Conservation (phyloP, 2,113 vertebrate species). For the Neotoma lepida region DNA sequence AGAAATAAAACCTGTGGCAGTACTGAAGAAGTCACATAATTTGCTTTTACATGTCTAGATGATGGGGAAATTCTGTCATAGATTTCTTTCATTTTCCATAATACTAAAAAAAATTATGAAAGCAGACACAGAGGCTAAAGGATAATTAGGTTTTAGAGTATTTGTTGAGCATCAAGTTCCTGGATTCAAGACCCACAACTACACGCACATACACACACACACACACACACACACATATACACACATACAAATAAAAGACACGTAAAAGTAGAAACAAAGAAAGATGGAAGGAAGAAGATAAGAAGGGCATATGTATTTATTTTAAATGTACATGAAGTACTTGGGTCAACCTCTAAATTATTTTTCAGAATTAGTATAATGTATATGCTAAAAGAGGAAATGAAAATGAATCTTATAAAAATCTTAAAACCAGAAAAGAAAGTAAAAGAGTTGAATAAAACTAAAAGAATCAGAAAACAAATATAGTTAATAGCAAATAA, state of each 20-base stretch:
- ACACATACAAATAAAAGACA: not conserved
- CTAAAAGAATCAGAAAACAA: not conserved
- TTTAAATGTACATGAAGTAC: not conserved
- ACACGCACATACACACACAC: not conserved
- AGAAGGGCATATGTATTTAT: not conserved
- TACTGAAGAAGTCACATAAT: not conserved
- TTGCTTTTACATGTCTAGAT: not conserved
- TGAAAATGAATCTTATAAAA: not conserved
- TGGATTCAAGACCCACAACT: not conserved
- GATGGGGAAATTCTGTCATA: not conserved
- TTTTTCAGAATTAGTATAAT: not conserved
- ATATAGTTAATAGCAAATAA: too few species aligned
- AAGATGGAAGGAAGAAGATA: not conserved
- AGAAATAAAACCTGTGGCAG: not conserved
- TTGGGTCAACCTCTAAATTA: not conserved
- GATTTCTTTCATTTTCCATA: not conserved
- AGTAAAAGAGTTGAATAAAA: not conserved
- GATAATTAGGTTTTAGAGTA: not conserved
- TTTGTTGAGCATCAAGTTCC: not conserved
- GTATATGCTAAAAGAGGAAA: not conserved
- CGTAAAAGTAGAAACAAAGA: not conserved
- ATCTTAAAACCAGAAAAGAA: not conserved
- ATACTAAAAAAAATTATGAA: not conserved
- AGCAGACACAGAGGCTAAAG: too few species aligned
- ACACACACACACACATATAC: too few species aligned